Evolutionary conservation across 2,888 invertebrate species (phyloP), one percentile per base, ranked within the genome.

Genomic region (Melolontha melolontha): DNA sequence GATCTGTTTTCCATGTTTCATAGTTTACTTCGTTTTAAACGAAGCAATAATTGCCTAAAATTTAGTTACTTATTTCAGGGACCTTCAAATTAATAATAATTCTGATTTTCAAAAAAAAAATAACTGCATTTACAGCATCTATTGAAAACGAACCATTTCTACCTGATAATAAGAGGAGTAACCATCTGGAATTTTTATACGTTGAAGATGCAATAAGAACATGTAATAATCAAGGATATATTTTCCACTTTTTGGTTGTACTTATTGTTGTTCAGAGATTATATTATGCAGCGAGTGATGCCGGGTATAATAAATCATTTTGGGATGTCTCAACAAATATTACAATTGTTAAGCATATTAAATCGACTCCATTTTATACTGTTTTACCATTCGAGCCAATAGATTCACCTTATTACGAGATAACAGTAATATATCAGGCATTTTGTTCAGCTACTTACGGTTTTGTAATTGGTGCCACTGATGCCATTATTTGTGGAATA

Each of bases 401-500:
- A 5, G 64, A 68, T n/a, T 54, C 41, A 5, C 67, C 67, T 10
- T 62, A 69, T 40, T 72, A 71, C 62, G 59, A 67, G 54, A 34
- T 64, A 8, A 62, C 67, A 5, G 64, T 55, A 34, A n/a, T 44
- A 29, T 71, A 70, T 29, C 70, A 72, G 55, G 52, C 68, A 11
- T 49, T 51, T 34, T 62, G 67, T 29, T 69, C 68, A 14, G 54
- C 47, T 8, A 50, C 66, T 27, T 64, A 67, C n/a, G 67, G 70
- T 8, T 55, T 70, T 40, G 40, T 64, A 44, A 57, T 72, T 27
- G 70, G 70, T 1, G 70, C 65, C 8, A 39, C 47, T 47, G 72
- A 72, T 55, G 70, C 71, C 8, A 16, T 72, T 29, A 71, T 72
- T 29, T 52, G 70, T 14, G 70, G 71, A 2, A 71, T 71, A 44